Evolutionary conservation across 1,140 invertebrate genomes (phyloP).

Genomic region (Phocides pigmalion): DNA sequence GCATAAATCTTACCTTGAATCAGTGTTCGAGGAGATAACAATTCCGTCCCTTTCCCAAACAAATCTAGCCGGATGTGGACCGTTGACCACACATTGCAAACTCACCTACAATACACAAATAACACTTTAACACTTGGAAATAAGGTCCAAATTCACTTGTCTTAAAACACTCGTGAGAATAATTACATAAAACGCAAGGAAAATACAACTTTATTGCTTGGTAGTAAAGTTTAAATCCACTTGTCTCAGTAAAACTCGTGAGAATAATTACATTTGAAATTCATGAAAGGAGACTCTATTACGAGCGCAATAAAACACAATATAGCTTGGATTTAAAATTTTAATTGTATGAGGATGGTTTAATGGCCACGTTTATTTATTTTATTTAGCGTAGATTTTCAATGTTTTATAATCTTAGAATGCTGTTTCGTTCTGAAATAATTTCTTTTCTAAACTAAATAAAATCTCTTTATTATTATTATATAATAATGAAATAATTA

Average conservation of each 20-base stretch:
- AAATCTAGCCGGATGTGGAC: conserved; percentile 71
- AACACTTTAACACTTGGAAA: conserved; percentile 23
- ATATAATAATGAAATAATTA: too few relatives aligned
- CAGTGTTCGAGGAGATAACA: conserved; percentile 72
- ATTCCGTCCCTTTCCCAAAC: conserved; percentile 76
- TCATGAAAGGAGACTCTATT: conserved; percentile 51
- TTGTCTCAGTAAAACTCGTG: conserved; percentile 10
- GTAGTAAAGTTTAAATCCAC: conserved; percentile 30
- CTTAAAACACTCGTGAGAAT: not conserved
- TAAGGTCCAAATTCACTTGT: conserved; percentile 29
- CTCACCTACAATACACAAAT: conserved; percentile 55
- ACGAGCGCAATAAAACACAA: conserved; percentile 45
- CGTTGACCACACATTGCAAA: conserved; percentile 69
- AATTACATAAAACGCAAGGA: too few relatives aligned
- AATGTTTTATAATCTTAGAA: not conserved
- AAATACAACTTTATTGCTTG: conserved; percentile 30
- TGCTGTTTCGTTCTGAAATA: not conserved
- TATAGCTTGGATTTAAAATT: conserved; percentile 50
- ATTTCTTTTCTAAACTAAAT: not conserved
- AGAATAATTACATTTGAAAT: conserved; percentile 49
- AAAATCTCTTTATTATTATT: too few relatives aligned
- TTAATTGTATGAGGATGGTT: conserved; percentile 31
- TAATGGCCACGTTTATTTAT: conserved; percentile 10
- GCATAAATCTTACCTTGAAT: conserved; percentile 64
- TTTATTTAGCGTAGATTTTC: not conserved